These are phyloP conservation scores for Protobothrops mucrosquamatus DNA, from an alignment of 2,113 vertebrate genomes.

Conservation along the genomic window DNA sequence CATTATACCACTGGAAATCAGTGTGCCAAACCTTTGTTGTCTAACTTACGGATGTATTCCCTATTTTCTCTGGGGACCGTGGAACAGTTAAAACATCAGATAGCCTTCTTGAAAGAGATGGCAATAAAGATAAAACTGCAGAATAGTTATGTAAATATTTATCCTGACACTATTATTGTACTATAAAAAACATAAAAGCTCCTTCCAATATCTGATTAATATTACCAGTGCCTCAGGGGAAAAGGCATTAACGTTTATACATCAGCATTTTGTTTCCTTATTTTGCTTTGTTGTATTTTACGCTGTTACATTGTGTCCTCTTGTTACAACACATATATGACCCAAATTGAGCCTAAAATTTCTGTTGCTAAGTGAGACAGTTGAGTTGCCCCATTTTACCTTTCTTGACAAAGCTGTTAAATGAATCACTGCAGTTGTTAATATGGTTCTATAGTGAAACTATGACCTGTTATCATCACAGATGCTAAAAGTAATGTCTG, in stretches of 20 bases:
- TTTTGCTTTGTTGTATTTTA: neutral
- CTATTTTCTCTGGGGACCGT: neutral
- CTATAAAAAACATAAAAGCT: neutral
- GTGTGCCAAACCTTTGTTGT: neutral
- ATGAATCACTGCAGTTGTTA: neutral
- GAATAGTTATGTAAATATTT: neutral
- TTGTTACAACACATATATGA: neutral
- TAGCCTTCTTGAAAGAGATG: neutral
- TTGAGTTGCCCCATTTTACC: neutral
- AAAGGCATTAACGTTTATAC: neutral
- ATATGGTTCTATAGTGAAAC: neutral
- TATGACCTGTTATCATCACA: neutral
- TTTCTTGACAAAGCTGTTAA: neutral
- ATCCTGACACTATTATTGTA: neutral
- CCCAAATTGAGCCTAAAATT: neutral
- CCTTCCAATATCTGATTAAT: neutral
- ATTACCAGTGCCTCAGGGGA: neutral
- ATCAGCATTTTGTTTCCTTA: neutral
- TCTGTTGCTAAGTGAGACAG: neutral
- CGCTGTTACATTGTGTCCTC: neutral
- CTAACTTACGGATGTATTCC: neutral
- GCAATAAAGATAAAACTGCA: neutral
- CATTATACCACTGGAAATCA: neutral
- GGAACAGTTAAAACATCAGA: neutral
- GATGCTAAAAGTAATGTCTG: neutral